Conservation (phyloP, 1,140 invertebrate species). For the Berghia stephanieae region DNA sequence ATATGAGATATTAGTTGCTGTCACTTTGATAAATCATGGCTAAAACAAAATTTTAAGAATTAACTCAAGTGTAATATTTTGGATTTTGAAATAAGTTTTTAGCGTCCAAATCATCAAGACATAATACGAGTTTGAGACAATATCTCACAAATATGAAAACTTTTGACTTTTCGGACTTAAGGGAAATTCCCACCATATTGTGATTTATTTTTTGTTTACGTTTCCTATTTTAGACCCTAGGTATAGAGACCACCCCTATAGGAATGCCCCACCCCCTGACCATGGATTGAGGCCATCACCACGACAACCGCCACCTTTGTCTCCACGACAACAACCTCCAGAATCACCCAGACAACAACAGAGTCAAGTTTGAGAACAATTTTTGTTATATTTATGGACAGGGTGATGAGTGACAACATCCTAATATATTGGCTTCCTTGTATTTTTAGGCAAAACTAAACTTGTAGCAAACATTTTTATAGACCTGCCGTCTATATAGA, state of each 20-base stretch:
- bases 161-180: neutral
- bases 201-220: slow-evolving; percentile 9
- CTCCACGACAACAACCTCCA: neutral
- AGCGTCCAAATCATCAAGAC: too few species aligned
- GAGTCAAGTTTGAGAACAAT: slow-evolving; percentile 20
- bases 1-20: too few species aligned
- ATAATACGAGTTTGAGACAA: too few species aligned
- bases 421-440: neutral
- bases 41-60: too few species aligned
- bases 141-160: neutral
- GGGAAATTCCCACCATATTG: neutral
- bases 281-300: too few species aligned
- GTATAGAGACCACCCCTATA: slow-evolving; percentile 3
- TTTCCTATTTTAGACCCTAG: neutral
- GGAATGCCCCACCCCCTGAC: slow-evolving; percentile 13
- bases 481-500: too few species aligned
- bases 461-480: too few species aligned
- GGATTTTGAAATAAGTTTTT: too few species aligned
- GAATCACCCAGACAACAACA: slow-evolving; percentile 23
- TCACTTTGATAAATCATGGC: too few species aligned
- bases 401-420: neutral
- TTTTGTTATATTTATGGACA: neutral
- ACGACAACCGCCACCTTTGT: too few species aligned
- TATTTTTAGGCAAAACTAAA: too few species aligned
- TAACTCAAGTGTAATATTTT: too few species aligned